These are phyloP conservation scores for Drosophila mayaguana DNA, from an alignment of 2,888 invertebrate species.

Conservation along the genomic window DNA sequence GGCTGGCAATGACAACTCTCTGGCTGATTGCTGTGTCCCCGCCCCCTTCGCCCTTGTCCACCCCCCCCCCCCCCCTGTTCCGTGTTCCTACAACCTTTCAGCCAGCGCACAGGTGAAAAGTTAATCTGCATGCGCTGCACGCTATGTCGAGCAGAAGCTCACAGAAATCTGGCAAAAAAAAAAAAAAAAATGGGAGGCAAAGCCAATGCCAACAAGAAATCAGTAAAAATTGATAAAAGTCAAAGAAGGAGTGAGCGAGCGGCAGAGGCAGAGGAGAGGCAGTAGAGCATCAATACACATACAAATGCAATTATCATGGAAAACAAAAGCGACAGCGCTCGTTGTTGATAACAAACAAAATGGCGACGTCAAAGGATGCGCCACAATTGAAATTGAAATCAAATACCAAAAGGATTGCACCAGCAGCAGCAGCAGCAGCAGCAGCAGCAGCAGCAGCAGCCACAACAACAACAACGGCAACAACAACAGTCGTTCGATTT, in stretches of 20 bases:
- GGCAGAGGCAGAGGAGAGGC: neutral
- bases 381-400: constrained; percentile 79
- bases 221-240: constrained; percentile 76
- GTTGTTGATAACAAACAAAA: constrained; percentile 72
- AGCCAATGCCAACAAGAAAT: constrained; percentile 50
- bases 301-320: constrained; percentile 81
- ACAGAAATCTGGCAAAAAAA: constrained; percentile 9
- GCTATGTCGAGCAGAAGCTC: constrained; percentile 75
- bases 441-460: constrained; percentile 36
- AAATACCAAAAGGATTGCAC: constrained; percentile 73
- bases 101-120: constrained; percentile 71
- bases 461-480: constrained; percentile 1
- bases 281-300: constrained; percentile 46
- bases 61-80: too few species aligned
- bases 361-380: constrained; percentile 76
- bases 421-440: constrained; percentile 40
- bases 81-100: neutral
- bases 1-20: constrained; percentile 59
- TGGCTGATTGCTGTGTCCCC: constrained; percentile 65
- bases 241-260: constrained; percentile 28
- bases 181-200: neutral
- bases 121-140: constrained; percentile 80
- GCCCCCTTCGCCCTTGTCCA: too few species aligned
- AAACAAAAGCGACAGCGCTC: constrained; percentile 79
- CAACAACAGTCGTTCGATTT: constrained; percentile 33